Evolutionary conservation across 2,888 invertebrate species (phyloP), one percentile per base, ranked within the genome.

Genomic region (Idaea biselata): DNA sequence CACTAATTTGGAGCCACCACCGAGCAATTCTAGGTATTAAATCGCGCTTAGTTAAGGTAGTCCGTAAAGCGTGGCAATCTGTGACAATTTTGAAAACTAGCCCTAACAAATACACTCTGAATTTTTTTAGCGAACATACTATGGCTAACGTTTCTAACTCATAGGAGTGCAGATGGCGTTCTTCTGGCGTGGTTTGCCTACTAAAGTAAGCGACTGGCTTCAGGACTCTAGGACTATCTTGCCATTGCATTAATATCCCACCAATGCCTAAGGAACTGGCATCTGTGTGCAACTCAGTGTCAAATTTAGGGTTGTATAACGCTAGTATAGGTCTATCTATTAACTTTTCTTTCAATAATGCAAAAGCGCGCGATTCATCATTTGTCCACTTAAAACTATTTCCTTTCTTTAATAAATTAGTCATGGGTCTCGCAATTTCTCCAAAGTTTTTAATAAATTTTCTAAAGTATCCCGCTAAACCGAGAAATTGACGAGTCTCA

Each of bases 81-180:
- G 72, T 74, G 0, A 67, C 58, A 17, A 72, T 44, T 53, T 61
- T 66, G 58, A 67, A 68, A 2, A 44, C 0, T 16, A 66, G 53
- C 1, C 70, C 67, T 18, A 68, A 17, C 8, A 69, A n/a, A 56
- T 67, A 66, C 0, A 62, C 60, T 7, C 69, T 58, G 60, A 69
- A 65, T 16, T 62, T 58, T 54, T 58, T 61, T 55, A 66, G 18
- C 7, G 66, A 68, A 31, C 56, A 62, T 1, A 76, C 63, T 0
- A 74, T 68, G 0, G 76, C 74, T 0, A 74, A 54, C 0, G 73
- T 71, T 55, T 76, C 73, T 0, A 75, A 60, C 18, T 74, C 71
- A 53, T 65, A 75, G 0, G 71, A 65, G 16, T 72, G 71, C 18
- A 71, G 63, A 14, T 71, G 65, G 17, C 64, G 60, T 55, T 73